Evolutionary conservation across 2,113 vertebrate species (phyloP), one percentile per base, ranked within the genome.

Genomic region (Pseudorasbora parva): DNA sequence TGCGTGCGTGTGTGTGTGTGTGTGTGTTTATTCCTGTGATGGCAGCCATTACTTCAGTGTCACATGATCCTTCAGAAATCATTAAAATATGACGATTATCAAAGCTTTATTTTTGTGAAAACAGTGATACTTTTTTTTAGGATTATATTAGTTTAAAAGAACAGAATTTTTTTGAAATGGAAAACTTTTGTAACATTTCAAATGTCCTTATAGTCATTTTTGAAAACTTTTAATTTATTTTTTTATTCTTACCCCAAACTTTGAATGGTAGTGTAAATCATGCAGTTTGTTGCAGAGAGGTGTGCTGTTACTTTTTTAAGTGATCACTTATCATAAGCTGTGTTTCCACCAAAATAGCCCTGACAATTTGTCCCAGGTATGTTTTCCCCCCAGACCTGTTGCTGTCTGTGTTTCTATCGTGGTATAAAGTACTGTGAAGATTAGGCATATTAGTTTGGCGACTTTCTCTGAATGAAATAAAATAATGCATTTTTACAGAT

Each of bases 401-500:
- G 33, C 33, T 37, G 33, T 5, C 33, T 37, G 33, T 37, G 33
- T 37, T 37, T 37, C 33, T 37, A 37, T 4, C 33, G 5, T 37
- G 33, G 5, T 37, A 5, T 37, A 37, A 37, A 37, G 37, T 37
- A 37, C 37, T 2, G 0, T 37, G 37, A 37, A 37, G 5, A 37
- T 37, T 37, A 37, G 37, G 37, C 37, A 37, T 7, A 37, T 37
- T 37, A 37, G 37, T 37, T 37, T 5, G 33, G n/a, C n/a, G n/a
- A n/a, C n/a, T n/a, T n/a, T n/a, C n/a, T n/a, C n/a, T n/a, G n/a
- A n/a, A n/a, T n/a, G n/a, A n/a, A n/a, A 64, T 30, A 64, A 30
- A 30, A 19, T 54, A 2, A 79, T 49, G 8, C 5, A 21, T 14
- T 75, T 79, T 81, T 43, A 76, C 37, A 86, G 47, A 23, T 30